These are phyloP conservation scores for Merluccius polli DNA, from an alignment of 2,797 vertebrate species.

Conservation along the genomic window DNA sequence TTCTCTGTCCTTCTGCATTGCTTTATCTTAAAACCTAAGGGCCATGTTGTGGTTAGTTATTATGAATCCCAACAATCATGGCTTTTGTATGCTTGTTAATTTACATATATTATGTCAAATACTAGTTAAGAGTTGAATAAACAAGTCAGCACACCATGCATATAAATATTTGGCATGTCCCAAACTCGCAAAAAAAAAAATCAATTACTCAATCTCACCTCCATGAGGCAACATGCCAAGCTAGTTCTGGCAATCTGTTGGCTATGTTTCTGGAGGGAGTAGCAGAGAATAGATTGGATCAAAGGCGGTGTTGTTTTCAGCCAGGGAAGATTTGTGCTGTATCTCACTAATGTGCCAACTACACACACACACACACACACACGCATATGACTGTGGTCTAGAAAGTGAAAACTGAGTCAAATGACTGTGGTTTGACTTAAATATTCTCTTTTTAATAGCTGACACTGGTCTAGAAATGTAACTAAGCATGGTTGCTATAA, in stretches of 20 bases:
- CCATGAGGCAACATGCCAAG: not conserved
- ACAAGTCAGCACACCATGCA: not conserved
- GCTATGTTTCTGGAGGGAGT: conserved; percentile 22
- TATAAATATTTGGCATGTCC: not conserved
- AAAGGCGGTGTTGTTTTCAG: not conserved
- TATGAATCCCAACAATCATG: not conserved
- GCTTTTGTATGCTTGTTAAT: not conserved
- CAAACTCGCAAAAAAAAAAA: not conserved
- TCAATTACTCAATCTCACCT: not conserved
- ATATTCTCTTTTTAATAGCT: not conserved
- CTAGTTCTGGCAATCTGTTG: conserved; percentile 9
- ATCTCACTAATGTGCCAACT: not conserved
- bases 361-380: too few species aligned
- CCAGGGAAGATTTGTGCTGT: not conserved
- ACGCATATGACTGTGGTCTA: not conserved
- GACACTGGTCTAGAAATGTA: not conserved
- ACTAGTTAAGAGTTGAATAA: not conserved
- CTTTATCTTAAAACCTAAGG: not conserved
- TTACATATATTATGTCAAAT: not conserved
- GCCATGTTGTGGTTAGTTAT: not conserved
- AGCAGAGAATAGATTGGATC: conserved; percentile 5
- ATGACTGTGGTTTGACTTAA: not conserved
- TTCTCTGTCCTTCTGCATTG: conserved; percentile 23
- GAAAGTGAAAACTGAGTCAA: not conserved
- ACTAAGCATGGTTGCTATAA: not conserved